These are phyloP conservation scores for Gymnorhina tibicen DNA, from an alignment of 2,113 vertebrate genomes.

Conservation along the genomic window DNA sequence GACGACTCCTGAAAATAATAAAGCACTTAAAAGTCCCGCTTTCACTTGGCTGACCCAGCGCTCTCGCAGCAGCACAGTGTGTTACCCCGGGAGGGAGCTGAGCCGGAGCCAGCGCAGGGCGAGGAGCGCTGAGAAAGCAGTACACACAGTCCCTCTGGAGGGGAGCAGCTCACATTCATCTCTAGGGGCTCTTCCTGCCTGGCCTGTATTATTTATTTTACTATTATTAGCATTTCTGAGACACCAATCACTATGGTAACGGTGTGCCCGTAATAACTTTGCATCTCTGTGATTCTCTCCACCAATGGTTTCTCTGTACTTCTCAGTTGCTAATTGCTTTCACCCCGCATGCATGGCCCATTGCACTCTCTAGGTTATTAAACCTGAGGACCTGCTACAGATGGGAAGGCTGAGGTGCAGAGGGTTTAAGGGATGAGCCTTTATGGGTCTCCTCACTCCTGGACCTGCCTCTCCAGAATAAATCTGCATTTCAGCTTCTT, in stretches of 20 bases:
- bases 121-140: constrained; percentile 51
- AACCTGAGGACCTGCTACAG: neutral
- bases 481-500: neutral
- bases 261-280: constrained; percentile 28
- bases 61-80: neutral
- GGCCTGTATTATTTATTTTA: constrained; percentile 59
- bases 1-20: constrained; percentile 44
- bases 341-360: accelerated
- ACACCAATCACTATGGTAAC: constrained; percentile 54
- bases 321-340: neutral
- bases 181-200: constrained; percentile 54
- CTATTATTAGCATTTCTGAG: constrained; percentile 66
- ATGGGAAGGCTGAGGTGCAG: neutral
- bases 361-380: neutral
- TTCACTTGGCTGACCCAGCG: constrained; percentile 31
- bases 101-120: neutral
- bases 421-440: neutral
- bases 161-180: constrained; percentile 30
- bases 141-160: neutral
- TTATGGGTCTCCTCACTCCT: neutral
- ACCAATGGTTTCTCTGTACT: neutral
- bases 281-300: neutral
- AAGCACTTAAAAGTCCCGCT: constrained; percentile 46
- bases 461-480: neutral
- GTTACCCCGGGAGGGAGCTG: constrained; percentile 23